phyloP scores from a whole-genome alignment of 2,797 vertebrate genomes.

The Pteronotus mesoamericanus region DNA sequence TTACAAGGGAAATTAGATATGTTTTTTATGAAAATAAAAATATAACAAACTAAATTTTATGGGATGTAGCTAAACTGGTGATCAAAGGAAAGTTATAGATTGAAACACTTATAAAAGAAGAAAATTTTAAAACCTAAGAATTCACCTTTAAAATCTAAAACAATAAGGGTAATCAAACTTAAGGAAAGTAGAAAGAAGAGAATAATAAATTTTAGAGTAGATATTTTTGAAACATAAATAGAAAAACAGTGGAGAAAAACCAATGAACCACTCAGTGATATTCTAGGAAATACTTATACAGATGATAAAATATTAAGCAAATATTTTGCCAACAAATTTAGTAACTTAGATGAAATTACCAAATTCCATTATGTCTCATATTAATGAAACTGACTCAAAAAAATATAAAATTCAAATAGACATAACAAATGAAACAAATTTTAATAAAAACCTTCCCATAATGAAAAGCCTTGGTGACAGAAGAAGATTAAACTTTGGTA shows the following conservation, averaged over 20 bases:
- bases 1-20: background rate
- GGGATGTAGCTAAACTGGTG: background rate
- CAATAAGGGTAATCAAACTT: background rate
- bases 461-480: background rate
- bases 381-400: background rate
- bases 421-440: background rate
- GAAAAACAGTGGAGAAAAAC: background rate
- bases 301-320: background rate
- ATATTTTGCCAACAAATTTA: background rate
- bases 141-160: background rate
- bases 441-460: background rate
- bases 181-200: background rate
- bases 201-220: background rate
- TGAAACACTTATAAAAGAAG: background rate
- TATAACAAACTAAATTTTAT: background rate
- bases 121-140: background rate
- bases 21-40: background rate
- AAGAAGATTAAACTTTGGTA: background rate
- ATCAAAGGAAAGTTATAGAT: background rate
- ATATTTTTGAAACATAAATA: background rate
- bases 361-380: background rate
- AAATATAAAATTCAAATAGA: background rate
- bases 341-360: background rate
- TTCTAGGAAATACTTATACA: background rate
- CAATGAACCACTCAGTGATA: background rate